Conservation (phyloP, 2,113 vertebrate genomes). For the Melanotaenia duboulayi region DNA sequence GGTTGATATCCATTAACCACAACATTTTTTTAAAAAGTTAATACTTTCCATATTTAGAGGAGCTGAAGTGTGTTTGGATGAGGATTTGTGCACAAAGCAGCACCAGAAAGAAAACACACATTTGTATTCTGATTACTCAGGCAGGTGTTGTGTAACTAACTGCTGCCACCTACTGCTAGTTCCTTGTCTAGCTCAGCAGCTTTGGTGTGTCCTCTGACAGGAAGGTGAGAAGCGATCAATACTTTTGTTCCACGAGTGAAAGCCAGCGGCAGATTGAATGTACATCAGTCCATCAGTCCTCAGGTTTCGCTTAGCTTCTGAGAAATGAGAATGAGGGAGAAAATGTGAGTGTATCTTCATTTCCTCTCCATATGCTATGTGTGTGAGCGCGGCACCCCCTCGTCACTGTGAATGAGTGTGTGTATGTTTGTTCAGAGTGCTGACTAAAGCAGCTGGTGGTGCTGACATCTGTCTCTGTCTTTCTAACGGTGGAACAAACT, state of each 20-base stretch:
- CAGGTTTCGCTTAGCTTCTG: slow-evolving; percentile 53
- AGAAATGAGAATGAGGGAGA: slow-evolving; percentile 17
- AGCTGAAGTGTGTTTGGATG: background rate
- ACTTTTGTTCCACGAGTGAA: slow-evolving; percentile 55
- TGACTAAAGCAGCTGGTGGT: slow-evolving; percentile 69
- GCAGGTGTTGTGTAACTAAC: slow-evolving; percentile 67
- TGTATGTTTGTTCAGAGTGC: slow-evolving; percentile 59
- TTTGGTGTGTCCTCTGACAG: slow-evolving; percentile 40
- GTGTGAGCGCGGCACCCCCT: background rate
- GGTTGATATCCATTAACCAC: background rate
- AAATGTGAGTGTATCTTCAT: slow-evolving; percentile 7
- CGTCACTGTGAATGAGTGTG: slow-evolving; percentile 21
- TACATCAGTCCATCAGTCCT: slow-evolving; percentile 28
- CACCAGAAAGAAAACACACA: slow-evolving; percentile 2
- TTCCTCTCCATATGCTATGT: background rate
- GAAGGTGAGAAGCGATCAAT: slow-evolving; percentile 70
- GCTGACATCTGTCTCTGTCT: slow-evolving; percentile 77
- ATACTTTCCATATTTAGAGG: background rate
- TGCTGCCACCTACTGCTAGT: slow-evolving; percentile 80
- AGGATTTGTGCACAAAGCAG: slow-evolving; percentile 12
- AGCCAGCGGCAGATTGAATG: slow-evolving; percentile 46
- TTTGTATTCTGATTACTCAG: slow-evolving; percentile 32
- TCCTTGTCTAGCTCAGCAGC: slow-evolving; percentile 35
- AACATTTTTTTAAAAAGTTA: too few species aligned
- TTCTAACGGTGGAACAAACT: slow-evolving; percentile 66